phyloP scores from a whole-genome alignment of 92 coral and sea anemone species.

The Pocillopora meandrina region DNA sequence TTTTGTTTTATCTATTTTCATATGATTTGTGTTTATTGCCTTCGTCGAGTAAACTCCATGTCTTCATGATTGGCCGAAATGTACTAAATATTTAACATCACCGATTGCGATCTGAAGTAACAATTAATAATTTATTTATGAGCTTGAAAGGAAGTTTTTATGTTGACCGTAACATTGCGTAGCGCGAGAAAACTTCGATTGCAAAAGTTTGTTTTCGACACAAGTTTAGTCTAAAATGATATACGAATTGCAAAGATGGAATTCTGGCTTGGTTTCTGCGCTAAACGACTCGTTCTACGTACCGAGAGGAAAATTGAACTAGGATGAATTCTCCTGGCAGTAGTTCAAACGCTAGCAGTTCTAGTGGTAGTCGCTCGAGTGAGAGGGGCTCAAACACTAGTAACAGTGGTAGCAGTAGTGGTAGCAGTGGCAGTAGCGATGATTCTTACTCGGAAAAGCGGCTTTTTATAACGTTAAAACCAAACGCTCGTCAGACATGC shows the following conservation, averaged over 20 bases:
- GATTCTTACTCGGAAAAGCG: slow-evolving; percentile 25
- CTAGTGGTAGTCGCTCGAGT: slow-evolving; percentile 14
- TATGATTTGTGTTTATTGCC: background rate
- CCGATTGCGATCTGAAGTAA: slow-evolving; percentile 11
- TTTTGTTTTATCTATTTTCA: background rate
- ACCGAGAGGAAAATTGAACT: background rate
- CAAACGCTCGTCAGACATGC: slow-evolving; percentile 38
- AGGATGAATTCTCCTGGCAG: slow-evolving; percentile 22
- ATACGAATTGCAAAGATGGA: background rate
- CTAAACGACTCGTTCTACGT: background rate
- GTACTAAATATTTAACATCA: slow-evolving; percentile 12
- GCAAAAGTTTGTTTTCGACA: background rate
- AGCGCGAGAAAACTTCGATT: background rate
- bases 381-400: background rate
- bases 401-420: slow-evolving; percentile 1
- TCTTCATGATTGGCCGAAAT: slow-evolving; percentile 14
- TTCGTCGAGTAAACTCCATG: slow-evolving; percentile 1
- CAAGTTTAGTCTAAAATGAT: slow-evolving; percentile 1
- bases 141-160: background rate
- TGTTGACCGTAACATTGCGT: background rate
- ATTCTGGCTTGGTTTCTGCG: background rate
- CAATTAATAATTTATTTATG: slow-evolving; percentile 29
- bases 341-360: slow-evolving; percentile 8
- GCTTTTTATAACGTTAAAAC: slow-evolving; percentile 41
- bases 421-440: slow-evolving; percentile 19